Base-by-base conservation (phyloP, 2,113 vertebrate genomes). In the Thamnophis sirtalis region DNA sequence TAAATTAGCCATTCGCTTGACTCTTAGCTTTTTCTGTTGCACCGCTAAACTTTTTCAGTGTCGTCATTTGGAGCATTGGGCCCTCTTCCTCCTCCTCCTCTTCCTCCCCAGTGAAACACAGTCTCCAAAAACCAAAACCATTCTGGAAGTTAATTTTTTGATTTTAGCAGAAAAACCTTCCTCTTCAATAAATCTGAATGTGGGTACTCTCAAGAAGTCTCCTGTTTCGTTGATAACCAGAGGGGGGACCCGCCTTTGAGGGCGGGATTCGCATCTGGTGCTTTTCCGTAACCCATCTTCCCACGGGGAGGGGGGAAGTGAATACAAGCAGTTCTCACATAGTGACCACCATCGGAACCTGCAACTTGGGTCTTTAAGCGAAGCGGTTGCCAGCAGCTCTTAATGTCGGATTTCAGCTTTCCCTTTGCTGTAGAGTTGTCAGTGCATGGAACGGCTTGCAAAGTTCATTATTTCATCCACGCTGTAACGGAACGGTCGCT, bases 1-100 rank as follows among this genome's bases (percentile, higher is more conserved):
- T 97, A 97, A 96, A 96, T 95, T 95, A 93, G 95, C 92, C 95
- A 93, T 95, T 95, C 94, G 94, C 96, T 94, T 93, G 93, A 96
- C 94, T 95, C 93, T 15, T n/a, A 84, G 60, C 56, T 88, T 89
- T 54, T 93, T 85, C 95, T 95, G 90, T 95, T 95, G 93, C 94
- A 94, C 91, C 90, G 88, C 92, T 95, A 93, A 92, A 92, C 93
- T 95, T 90, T 93, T 49, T 88, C 68, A 73, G 80, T 91, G 88
- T 89, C 22, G 43, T 73, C 49, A 51, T 68, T 86, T 17, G 28
- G 51, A 51, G 60, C 87, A 48, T 56, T 63, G 21, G 51, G 80
- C 86, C 26, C 1, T 28, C 4, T 68, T 15, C 54, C 17, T 90
- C 48, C 38, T 55, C 28, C 68, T 10, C 54, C 33, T 90, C n/a